Evolutionary conservation across 2,888 invertebrate genomes (phyloP).

Genomic region (Callyntrura sp.): DNA sequence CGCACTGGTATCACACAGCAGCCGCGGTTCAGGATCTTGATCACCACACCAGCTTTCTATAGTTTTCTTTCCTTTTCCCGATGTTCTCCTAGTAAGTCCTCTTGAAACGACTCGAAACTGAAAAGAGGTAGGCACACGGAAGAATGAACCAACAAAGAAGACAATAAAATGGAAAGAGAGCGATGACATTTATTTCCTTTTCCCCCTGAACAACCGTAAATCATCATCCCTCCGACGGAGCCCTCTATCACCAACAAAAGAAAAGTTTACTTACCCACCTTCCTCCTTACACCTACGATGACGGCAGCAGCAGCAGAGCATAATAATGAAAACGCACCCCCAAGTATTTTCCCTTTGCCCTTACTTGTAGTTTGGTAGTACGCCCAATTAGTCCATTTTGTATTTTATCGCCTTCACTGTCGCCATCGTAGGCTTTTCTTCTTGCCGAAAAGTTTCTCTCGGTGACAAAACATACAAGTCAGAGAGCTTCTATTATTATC

Average conservation of each 20-base stretch:
- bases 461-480: neutral
- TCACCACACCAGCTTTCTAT: too few species aligned
- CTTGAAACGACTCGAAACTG: neutral
- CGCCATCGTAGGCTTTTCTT: neutral
- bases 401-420: neutral
- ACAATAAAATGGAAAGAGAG: conserved; percentile 1
- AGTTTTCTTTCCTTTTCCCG: neutral
- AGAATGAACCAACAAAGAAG: conserved; percentile 20
- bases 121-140: conserved; percentile 5
- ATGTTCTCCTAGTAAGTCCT: neutral
- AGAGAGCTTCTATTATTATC: neutral
- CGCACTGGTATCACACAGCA: too few species aligned
- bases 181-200: conserved; percentile 24
- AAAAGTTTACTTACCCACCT: neutral
- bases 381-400: conserved; percentile 8
- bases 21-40: too few species aligned
- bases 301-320: too few species aligned
- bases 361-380: neutral
- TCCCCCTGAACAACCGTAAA: neutral
- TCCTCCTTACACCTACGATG: neutral
- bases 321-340: neutral
- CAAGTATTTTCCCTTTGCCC: neutral
- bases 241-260: neutral
- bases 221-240: neutral
- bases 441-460: neutral